These are phyloP conservation scores for Tupaia chinensis DNA, from an alignment of 2,113 vertebrate genomes.

Conservation along the genomic window DNA sequence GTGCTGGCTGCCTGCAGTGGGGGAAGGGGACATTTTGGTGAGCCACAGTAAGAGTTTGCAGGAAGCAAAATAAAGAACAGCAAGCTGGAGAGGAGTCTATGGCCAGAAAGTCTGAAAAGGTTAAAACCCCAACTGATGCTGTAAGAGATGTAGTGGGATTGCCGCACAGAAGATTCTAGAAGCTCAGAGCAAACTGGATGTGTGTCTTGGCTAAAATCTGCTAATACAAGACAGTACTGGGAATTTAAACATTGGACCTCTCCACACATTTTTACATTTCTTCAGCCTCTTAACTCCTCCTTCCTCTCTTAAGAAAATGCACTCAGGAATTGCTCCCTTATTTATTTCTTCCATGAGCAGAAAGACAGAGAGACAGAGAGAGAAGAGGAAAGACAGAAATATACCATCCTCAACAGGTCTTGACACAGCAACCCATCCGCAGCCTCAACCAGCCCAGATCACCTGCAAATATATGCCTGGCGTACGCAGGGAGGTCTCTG, in stretches of 20 bases:
- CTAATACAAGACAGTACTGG: neutral
- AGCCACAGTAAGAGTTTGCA: neutral
- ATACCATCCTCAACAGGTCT: too few species aligned
- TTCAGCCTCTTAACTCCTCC: neutral
- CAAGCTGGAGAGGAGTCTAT: neutral
- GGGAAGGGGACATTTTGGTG: slow-evolving; percentile 50
- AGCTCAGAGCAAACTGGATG: neutral
- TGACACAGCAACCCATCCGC: too few species aligned
- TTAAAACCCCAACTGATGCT: neutral
- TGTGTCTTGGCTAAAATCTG: slow-evolving; percentile 20
- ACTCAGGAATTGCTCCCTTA: too few species aligned
- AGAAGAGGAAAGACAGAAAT: too few species aligned
- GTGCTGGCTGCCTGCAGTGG: slow-evolving; percentile 73
- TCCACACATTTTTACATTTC: neutral
- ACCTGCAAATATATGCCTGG: too few species aligned
- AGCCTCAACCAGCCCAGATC: too few species aligned
- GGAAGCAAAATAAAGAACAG: slow-evolving; percentile 36
- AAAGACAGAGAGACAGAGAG: too few species aligned
- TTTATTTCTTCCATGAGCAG: too few species aligned
- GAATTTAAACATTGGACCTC: neutral
- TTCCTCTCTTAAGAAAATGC: neutral
- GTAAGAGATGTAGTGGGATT: neutral
- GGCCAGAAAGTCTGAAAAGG: neutral
- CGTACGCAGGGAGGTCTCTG: too few species aligned
- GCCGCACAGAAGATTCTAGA: neutral